A percentile compares a stretch with the other conserved stretches of the same genome.
Evolutionary conservation across 2,113 vertebrate species (phyloP).

Genomic region (Columbina picui): DNA sequence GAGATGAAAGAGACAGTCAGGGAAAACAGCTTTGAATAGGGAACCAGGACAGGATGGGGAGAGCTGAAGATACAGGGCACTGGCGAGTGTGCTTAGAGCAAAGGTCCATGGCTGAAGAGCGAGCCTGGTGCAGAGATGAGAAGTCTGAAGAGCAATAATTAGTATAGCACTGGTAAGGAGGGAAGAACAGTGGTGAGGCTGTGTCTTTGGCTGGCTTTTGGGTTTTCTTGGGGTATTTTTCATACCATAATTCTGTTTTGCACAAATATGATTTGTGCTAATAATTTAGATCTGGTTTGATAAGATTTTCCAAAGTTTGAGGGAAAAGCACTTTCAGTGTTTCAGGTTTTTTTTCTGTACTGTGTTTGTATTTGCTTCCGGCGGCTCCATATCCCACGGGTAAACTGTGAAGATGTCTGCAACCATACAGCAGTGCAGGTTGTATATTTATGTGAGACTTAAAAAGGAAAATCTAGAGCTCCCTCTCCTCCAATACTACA

Average conservation of each 20-base stretch:
- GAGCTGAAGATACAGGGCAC: not conserved
- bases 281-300: not conserved
- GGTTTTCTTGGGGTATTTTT: rapidly evolving
- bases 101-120: not conserved
- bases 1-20: not conserved
- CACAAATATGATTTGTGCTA: not conserved
- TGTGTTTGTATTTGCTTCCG: not conserved
- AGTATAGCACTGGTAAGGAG: not conserved
- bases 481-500: not conserved
- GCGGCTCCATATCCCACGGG: rapidly evolving
- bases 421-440: not conserved
- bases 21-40: not conserved
- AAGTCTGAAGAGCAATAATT: not conserved
- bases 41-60: not conserved
- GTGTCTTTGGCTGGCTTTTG: not conserved
- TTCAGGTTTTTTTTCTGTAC: not conserved
- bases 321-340: not conserved
- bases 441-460: not conserved
- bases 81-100: not conserved
- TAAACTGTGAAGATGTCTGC: not conserved
- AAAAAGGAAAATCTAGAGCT: not conserved
- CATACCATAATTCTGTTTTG: not conserved
- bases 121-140: not conserved
- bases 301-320: not conserved
- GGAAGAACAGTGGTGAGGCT: not conserved